These are phyloP conservation scores for Sander lucioperca DNA, from an alignment of 2,113 vertebrate genomes.

Conservation along the genomic window DNA sequence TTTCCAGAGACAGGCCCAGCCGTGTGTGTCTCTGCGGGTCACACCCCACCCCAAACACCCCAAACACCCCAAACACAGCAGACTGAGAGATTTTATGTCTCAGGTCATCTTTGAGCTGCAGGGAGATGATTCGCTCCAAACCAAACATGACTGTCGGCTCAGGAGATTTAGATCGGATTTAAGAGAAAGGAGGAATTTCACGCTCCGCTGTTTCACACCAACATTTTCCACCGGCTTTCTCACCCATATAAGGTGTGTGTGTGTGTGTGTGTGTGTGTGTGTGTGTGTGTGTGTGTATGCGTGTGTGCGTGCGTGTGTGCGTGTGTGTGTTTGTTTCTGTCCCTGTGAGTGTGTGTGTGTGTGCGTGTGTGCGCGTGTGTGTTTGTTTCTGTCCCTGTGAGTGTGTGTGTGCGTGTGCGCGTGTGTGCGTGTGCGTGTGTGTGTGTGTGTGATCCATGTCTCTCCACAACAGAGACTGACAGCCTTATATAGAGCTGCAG, in stretches of 20 bases:
- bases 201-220: conserved; percentile 52
- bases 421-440: neutral
- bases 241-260: conserved; percentile 63
- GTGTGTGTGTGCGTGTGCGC: too few species aligned
- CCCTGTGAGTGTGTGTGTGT: neutral
- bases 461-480: conserved; percentile 31
- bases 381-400: neutral
- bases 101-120: conserved; percentile 1
- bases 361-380: too few species aligned
- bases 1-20: too few species aligned
- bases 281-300: conserved; percentile 5
- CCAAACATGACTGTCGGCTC: conserved; percentile 38
- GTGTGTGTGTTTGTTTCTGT: neutral
- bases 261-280: conserved; percentile 38
- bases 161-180: conserved; percentile 55
- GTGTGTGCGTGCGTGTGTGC: too few species aligned
- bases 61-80: neutral
- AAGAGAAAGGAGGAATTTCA: conserved; percentile 64
- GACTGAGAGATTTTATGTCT: neutral
- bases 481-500: conserved; percentile 65
- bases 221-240: conserved; percentile 66
- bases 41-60: neutral
- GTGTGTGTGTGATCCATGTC: conserved; percentile 17
- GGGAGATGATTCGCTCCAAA: conserved; percentile 32
- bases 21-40: neutral